Evolutionary conservation across 1,140 invertebrate genomes (phyloP).

Genomic region (Eueides isabella): DNA sequence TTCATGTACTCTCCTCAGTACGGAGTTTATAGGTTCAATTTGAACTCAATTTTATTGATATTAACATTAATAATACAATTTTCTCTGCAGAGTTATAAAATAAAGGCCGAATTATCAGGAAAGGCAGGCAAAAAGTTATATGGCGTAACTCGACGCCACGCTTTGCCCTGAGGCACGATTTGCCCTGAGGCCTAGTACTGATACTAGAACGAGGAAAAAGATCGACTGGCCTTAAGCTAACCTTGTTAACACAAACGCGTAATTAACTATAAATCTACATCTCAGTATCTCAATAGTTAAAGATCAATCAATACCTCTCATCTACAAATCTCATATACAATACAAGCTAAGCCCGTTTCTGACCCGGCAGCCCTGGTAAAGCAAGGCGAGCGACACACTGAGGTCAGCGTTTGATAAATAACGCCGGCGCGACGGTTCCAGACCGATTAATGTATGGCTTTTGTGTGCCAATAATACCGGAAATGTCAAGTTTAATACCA

Average conservation of each 20-base stretch:
- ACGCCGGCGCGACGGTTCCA: constrained; percentile 19
- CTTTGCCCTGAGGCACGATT: too few relatives aligned
- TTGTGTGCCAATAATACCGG: constrained; percentile 8
- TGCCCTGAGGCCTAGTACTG: too few relatives aligned
- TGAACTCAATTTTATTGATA: too few relatives aligned
- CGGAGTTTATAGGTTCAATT: too few relatives aligned
- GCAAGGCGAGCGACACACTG: constrained; percentile 29
- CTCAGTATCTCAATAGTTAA: background rate
- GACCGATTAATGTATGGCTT: constrained; percentile 13
- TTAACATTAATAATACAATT: too few relatives aligned
- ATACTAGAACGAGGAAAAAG: too few relatives aligned
- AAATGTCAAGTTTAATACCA: constrained; percentile 7
- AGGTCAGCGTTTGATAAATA: constrained; percentile 38
- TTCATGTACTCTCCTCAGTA: too few relatives aligned
- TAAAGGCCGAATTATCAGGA: too few relatives aligned
- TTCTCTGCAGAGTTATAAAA: too few relatives aligned
- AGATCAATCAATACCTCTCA: constrained; percentile 17
- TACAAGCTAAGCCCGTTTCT: constrained; percentile 16
- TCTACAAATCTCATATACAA: background rate
- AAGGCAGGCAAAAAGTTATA: too few relatives aligned
- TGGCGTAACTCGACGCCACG: too few relatives aligned
- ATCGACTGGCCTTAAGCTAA: too few relatives aligned
- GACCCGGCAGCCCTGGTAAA: constrained; percentile 26
- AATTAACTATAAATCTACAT: background rate
- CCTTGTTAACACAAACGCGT: background rate